These are phyloP conservation scores for Hemiprocne comata DNA, from an alignment of 2,113 vertebrate genomes.

Conservation along the genomic window DNA sequence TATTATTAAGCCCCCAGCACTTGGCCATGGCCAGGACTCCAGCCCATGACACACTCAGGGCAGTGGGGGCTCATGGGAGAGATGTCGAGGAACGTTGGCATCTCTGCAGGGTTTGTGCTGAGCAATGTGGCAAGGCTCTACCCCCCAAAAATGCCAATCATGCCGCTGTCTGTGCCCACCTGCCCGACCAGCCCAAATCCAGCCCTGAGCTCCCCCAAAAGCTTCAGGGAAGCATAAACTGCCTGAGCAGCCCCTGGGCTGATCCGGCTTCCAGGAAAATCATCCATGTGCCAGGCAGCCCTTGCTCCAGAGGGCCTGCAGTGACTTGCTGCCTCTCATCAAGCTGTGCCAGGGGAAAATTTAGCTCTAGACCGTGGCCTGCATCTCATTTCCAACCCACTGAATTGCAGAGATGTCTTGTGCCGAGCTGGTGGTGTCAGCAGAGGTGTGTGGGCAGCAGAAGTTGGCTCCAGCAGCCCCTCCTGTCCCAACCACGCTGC, in stretches of 20 bases:
- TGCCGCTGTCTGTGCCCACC: neutral
- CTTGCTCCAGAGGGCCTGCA: neutral
- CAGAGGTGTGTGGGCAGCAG: neutral
- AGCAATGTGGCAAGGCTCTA: neutral
- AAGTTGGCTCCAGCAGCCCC: neutral
- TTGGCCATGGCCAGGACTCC: accelerated
- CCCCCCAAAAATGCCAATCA: neutral
- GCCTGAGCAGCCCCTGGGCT: neutral
- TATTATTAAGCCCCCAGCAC: too few species aligned
- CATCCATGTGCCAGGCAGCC: accelerated
- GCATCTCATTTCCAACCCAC: neutral
- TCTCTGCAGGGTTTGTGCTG: neutral
- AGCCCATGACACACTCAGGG: neutral
- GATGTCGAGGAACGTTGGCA: accelerated
- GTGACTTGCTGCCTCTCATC: neutral
- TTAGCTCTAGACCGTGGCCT: neutral
- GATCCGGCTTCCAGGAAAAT: accelerated
- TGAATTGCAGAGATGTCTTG: neutral
- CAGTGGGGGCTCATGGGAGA: accelerated
- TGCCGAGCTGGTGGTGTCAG: neutral
- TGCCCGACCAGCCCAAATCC: neutral
- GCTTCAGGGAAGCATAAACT: accelerated
- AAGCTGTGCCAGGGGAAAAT: neutral
- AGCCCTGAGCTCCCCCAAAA: neutral
- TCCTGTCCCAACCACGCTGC: neutral